Evolutionary conservation across 2,113 vertebrate species (phyloP), one percentile per base, ranked within the genome.

Genomic region (Meles meles): DNA sequence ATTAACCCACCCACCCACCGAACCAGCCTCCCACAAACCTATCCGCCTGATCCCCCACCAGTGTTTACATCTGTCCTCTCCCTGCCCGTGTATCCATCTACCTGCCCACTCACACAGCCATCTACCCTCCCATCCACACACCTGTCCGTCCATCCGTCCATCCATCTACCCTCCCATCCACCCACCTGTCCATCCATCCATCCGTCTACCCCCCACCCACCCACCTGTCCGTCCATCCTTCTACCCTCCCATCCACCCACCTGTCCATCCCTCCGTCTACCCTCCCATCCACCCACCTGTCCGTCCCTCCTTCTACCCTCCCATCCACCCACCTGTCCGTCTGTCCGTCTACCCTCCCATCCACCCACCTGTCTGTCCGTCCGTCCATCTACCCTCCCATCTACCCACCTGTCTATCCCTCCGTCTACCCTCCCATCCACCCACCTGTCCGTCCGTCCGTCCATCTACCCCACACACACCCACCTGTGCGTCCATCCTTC

Each of bases 61-160:
- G 21, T 18, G 20, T 5, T 5, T 21, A 18, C 67, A 37, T 37
- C 34, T 1, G 6, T 11, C 2, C 6, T 44, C 1, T 44, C 57
- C 0, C 39, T 3, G 11, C 7, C 27, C 25, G 0, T 1, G 31
- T 3, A 14, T 13, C 29, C 52, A 17, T 5, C 9, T 4, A 85
- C 3, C 42, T 12, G 7, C 7, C 63, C 77, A 39, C 3, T 20
- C 42, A 63, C 3, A 29, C 57, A 29, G 6, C 79, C 55, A n/a
- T 20, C 52, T n/a, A 17, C 3, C 85, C 12, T 39, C 85, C 49
- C 11, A 34, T 9, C 44, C 44, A 86, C 3, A 20, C 20, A 25
- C 9, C 61, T 65, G 34, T 11, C 10, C 9, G 9, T 47, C 47
- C 47, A 47, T 47, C 47, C 47, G 7, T 44, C n/a, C n/a, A n/a